These are phyloP conservation scores for Eretmocerus hayati DNA, from an alignment of 2,888 invertebrate genomes.

Conservation along the genomic window DNA sequence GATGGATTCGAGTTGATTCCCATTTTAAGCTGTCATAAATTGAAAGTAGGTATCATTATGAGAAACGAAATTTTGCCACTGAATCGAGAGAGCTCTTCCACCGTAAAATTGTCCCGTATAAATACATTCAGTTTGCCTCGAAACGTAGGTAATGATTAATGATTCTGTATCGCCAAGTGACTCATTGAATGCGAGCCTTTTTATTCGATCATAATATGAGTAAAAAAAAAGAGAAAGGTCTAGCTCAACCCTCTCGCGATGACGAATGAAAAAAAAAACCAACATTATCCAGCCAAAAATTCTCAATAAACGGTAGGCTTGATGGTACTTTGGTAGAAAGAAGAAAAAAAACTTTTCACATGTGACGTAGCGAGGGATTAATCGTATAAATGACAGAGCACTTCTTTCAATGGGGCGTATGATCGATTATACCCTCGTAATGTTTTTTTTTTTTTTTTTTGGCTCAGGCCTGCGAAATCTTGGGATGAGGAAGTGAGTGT, in stretches of 20 bases:
- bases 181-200: slow-evolving; percentile 10
- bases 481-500: too few relatives aligned
- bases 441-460: slow-evolving; percentile 1
- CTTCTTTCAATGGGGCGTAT: slow-evolving; percentile 11
- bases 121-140: slow-evolving; percentile 7
- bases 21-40: slow-evolving; percentile 4
- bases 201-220: too few relatives aligned
- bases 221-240: slow-evolving; percentile 4
- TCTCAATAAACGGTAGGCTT: slow-evolving; percentile 22
- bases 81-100: background rate
- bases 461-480: too few relatives aligned
- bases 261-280: slow-evolving; percentile 17
- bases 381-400: slow-evolving; percentile 16
- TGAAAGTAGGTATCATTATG: slow-evolving; percentile 2
- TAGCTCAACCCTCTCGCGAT: slow-evolving; percentile 19
- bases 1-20: background rate
- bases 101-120: too few relatives aligned
- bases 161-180: slow-evolving; percentile 14
- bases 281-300: slow-evolving; percentile 22
- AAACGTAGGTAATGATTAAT: slow-evolving; percentile 19
- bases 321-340: background rate
- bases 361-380: slow-evolving; percentile 17
- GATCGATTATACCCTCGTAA: slow-evolving; percentile 17
- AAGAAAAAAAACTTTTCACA: slow-evolving; percentile 14
- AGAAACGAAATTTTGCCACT: background rate